phyloP scores from a whole-genome alignment of 2,797 vertebrate genomes.

The Vireo griseus region DNA sequence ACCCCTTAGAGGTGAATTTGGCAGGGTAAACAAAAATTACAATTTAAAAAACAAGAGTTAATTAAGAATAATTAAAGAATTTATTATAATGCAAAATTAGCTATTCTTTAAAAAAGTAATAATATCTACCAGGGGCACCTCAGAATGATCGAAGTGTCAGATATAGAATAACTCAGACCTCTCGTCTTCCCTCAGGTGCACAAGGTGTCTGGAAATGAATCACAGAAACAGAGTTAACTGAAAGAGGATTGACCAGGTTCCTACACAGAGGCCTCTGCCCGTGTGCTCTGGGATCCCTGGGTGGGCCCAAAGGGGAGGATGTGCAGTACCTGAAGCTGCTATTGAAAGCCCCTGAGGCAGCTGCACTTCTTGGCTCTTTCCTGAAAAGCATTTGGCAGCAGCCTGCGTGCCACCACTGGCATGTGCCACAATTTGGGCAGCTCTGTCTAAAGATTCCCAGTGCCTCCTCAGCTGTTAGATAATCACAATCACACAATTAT shows the following conservation, averaged over 20 bases:
- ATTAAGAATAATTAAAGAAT: not conserved
- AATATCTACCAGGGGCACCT: not conserved
- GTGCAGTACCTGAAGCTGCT: not conserved
- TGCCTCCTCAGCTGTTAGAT: not conserved
- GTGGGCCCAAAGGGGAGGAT: not conserved
- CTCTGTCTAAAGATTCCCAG: not conserved
- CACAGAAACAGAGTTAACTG: accelerated
- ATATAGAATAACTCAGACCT: not conserved
- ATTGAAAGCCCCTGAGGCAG: not conserved
- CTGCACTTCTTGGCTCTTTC: not conserved
- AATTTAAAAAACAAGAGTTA: not conserved
- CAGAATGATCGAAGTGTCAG: accelerated
- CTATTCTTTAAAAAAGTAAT: not conserved
- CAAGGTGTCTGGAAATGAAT: not conserved
- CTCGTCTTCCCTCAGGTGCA: not conserved
- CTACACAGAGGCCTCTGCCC: not conserved
- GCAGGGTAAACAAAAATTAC: not conserved
- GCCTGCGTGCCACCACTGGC: not conserved
- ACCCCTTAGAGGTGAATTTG: not conserved
- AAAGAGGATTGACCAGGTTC: not conserved
- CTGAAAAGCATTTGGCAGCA: accelerated
- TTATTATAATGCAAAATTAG: not conserved
- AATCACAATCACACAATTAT: not conserved
- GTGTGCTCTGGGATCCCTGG: not conserved
- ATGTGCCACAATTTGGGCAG: not conserved